Percentiles rank a stretch among this genome's conserved stretches.
phyloP scores from a whole-genome alignment of 2,113 vertebrate genomes.

The Thermophis baileyi region DNA sequence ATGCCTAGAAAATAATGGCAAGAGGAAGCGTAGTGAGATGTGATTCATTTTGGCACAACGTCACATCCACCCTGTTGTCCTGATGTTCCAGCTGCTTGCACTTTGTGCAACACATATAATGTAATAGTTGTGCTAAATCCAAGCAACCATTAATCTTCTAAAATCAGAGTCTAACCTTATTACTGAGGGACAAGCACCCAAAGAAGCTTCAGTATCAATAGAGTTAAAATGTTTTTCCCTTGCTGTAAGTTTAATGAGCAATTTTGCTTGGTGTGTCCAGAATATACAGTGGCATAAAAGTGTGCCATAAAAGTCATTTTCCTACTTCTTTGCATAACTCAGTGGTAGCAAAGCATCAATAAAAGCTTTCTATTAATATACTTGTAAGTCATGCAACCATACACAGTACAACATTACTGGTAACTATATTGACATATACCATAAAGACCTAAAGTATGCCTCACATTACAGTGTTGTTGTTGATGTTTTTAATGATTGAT shows the following conservation, averaged over 20 bases:
- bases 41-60: neutral
- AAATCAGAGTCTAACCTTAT: constrained; percentile 22
- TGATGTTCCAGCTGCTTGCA: neutral
- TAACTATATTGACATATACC: constrained; percentile 2
- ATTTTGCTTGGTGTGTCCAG: constrained; percentile 24
- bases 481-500: neutral
- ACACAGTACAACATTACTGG: neutral
- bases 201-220: constrained; percentile 43
- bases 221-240: constrained; percentile 52
- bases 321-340: constrained; percentile 53
- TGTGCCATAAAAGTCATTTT: constrained; percentile 50
- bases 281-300: neutral
- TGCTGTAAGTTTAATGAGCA: constrained; percentile 5
- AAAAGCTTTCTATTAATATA: constrained; percentile 41
- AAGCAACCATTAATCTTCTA: constrained; percentile 41
- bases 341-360: constrained; percentile 21
- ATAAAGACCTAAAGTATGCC: constrained; percentile 19
- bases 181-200: constrained; percentile 43
- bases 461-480: neutral
- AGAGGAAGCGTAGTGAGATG: neutral
- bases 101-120: constrained; percentile 26
- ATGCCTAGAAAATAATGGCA: neutral
- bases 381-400: neutral
- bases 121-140: constrained; percentile 14
- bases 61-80: neutral